These are phyloP conservation scores for Phataginus tetradactyla DNA, from an alignment of 2,797 vertebrate species.

Conservation along the genomic window DNA sequence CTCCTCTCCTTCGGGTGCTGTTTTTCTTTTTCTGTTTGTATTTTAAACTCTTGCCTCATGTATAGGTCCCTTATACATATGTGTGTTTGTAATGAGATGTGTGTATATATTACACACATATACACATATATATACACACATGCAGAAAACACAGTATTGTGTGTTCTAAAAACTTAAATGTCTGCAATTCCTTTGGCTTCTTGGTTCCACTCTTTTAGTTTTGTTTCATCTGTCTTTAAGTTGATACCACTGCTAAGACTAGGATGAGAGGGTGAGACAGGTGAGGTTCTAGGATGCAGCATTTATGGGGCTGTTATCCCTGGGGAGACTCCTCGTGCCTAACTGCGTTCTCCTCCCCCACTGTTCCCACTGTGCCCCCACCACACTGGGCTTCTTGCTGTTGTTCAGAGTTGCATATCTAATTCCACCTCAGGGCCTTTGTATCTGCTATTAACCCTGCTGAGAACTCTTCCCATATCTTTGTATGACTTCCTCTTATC, in stretches of 20 bases:
- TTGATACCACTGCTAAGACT: background rate
- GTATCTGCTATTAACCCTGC: background rate
- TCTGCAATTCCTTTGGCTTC: background rate
- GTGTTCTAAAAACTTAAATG: background rate
- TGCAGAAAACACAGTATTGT: background rate
- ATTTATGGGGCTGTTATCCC: background rate
- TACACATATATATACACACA: background rate
- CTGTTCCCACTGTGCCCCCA: background rate
- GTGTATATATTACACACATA: background rate
- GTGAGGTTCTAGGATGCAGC: background rate
- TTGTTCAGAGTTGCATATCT: background rate
- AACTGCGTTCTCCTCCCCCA: background rate
- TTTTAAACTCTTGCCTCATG: background rate
- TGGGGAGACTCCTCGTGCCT: too few relatives aligned
- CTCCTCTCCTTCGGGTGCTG: background rate
- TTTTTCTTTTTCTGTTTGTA: constrained; percentile 37
- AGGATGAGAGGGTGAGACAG: background rate
- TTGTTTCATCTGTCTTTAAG: background rate
- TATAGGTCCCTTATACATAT: background rate
- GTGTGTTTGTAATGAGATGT: background rate
- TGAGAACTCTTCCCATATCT: too few relatives aligned
- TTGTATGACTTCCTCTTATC: background rate
- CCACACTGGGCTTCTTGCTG: background rate
- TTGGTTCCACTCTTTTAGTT: background rate
- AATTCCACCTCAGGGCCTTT: background rate